phyloP scores from a whole-genome alignment of 2,113 vertebrate genomes.

The Marcusenius ussheri region DNA sequence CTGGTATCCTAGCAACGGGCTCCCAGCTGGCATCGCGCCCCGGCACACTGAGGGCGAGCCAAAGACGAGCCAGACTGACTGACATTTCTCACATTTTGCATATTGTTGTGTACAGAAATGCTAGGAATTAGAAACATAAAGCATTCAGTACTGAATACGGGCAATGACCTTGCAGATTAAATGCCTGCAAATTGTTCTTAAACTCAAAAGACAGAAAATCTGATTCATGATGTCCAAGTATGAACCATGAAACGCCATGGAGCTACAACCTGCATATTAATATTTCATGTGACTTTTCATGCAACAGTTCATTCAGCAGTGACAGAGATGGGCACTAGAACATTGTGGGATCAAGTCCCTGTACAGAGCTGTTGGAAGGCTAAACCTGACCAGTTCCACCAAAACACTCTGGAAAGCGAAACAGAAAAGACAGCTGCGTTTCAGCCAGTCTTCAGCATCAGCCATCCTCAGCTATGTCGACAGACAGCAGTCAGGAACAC shows the following conservation, averaged over 20 bases:
- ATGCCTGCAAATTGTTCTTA: background rate
- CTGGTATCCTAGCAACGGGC: conserved; percentile 63
- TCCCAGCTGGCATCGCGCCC: conserved; percentile 45
- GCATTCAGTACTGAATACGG: conserved; percentile 17
- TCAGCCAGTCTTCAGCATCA: background rate
- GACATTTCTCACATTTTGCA: conserved; percentile 29
- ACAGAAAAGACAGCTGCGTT: background rate
- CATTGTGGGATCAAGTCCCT: background rate
- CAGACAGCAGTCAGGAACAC: background rate
- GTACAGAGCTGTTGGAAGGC: background rate
- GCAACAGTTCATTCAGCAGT: background rate
- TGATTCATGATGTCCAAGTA: background rate
- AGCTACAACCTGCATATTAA: too few relatives aligned
- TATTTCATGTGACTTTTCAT: too few relatives aligned
- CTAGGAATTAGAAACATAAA: conserved; percentile 24
- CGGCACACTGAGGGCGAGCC: conserved; percentile 43
- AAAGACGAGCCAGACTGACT: conserved; percentile 28
- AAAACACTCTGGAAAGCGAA: background rate
- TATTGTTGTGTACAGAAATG: conserved; percentile 19
- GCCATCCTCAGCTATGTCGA: background rate
- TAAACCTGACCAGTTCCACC: background rate
- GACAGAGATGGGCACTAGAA: background rate
- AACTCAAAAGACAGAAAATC: background rate
- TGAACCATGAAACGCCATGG: too few relatives aligned
- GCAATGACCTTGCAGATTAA: background rate